phyloP scores from a whole-genome alignment of 2,113 vertebrate species.

The Semnornis frantzii region DNA sequence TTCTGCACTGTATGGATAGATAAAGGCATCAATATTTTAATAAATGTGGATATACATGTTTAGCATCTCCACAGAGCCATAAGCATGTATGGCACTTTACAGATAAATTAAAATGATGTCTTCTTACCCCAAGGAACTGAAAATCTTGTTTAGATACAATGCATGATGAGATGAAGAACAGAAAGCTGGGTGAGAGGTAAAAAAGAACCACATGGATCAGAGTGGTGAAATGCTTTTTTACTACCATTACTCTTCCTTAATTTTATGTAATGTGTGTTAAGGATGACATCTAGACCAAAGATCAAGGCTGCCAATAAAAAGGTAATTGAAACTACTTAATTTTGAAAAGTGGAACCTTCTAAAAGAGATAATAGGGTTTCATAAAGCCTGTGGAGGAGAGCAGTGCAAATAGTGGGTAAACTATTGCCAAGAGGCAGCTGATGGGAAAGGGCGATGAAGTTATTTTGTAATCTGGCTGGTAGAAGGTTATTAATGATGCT shows the following conservation, averaged over 20 bases:
- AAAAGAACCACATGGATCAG: background rate
- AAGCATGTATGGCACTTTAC: conserved; percentile 9
- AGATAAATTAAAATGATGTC: conserved; percentile 51
- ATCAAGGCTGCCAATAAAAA: background rate
- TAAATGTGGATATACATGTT: conserved; percentile 32
- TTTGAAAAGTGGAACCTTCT: background rate
- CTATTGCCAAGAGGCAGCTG: background rate
- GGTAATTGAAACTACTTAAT: background rate
- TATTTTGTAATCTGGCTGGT: background rate
- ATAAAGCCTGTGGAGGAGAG: background rate
- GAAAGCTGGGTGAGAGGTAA: background rate
- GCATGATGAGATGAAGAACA: background rate
- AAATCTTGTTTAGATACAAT: conserved; percentile 54
- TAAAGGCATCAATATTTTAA: conserved; percentile 44
- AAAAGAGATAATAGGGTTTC: background rate
- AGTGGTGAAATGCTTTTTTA: conserved; percentile 1
- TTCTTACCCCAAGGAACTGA: conserved; percentile 30
- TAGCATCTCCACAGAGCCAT: background rate
- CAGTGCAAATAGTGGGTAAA: background rate
- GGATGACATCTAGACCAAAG: background rate
- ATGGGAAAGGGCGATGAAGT: background rate
- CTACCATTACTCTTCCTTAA: background rate
- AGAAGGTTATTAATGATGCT: background rate
- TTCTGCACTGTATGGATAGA: background rate
- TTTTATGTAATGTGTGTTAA: conserved; percentile 30